phyloP scores from a whole-genome alignment of 2,888 invertebrate genomes.

The Gibbula magus region DNA sequence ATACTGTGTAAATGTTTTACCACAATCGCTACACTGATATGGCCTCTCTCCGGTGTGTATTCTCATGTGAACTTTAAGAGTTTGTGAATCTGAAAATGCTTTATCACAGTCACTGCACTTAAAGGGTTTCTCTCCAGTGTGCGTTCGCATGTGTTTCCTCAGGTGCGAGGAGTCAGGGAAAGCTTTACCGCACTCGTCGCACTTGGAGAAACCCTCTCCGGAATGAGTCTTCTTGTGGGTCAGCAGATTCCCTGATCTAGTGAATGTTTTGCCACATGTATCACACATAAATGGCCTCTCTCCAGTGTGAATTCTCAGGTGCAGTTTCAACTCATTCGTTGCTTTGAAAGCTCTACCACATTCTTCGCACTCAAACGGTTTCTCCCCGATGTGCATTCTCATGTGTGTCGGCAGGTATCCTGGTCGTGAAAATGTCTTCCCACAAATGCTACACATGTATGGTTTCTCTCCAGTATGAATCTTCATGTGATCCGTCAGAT shows the following conservation, averaged over 20 bases:
- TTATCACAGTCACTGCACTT: constrained; percentile 19
- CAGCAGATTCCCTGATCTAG: too few species aligned
- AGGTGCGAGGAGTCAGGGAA: neutral
- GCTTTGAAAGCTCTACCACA: too few species aligned
- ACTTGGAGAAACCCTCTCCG: neutral
- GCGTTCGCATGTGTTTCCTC: neutral
- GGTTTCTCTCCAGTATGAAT: constrained; percentile 22
- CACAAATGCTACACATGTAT: constrained; percentile 21
- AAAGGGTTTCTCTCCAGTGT: neutral
- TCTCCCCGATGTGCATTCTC: too few species aligned
- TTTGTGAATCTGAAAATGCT: neutral
- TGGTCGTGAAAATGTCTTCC: neutral
- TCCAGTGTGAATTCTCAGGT: too few species aligned
- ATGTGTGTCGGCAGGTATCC: neutral
- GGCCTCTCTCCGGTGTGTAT: constrained; percentile 20
- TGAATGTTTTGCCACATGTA: too few species aligned
- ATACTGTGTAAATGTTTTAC: constrained; percentile 10
- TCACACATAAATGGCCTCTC: too few species aligned
- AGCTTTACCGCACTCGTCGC: neutral
- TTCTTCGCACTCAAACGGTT: too few species aligned
- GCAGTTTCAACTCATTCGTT: too few species aligned
- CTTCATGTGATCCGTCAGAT: neutral
- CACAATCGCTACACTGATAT: constrained; percentile 2
- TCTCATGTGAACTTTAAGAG: neutral
- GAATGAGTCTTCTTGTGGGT: neutral